phyloP scores from a whole-genome alignment of 2,113 vertebrate genomes.

The Plestiodon gilberti region DNA sequence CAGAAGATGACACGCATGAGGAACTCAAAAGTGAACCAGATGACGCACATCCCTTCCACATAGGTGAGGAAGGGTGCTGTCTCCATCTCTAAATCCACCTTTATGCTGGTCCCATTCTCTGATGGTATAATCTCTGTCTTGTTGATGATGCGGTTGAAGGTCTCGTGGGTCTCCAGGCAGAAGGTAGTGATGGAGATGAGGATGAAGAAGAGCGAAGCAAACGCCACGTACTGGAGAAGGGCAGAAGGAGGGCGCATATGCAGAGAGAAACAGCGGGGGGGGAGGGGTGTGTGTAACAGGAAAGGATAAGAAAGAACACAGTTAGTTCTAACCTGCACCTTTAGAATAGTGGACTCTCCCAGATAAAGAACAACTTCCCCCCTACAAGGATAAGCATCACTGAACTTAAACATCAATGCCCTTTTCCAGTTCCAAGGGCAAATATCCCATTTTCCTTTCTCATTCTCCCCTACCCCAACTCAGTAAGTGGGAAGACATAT shows the following conservation, averaged over 20 bases:
- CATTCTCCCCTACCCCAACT: background rate
- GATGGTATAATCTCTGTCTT: slow-evolving; percentile 84
- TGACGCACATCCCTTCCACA: slow-evolving; percentile 81
- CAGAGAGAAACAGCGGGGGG: background rate
- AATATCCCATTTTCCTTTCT: background rate
- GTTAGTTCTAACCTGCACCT: slow-evolving; percentile 54
- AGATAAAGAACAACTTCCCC: background rate
- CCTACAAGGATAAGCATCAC: no score
- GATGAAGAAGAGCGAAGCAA: slow-evolving; percentile 92
- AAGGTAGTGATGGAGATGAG: slow-evolving; percentile 98
- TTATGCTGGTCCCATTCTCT: slow-evolving; percentile 83
- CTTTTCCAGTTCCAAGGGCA: no score
- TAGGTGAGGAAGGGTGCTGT: slow-evolving; percentile 83
- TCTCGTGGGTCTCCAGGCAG: slow-evolving; percentile 98
- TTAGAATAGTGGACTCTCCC: background rate
- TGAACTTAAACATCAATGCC: background rate
- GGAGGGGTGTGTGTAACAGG: background rate
- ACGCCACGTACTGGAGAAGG: slow-evolving; percentile 87
- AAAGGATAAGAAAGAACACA: slow-evolving; percentile 56
- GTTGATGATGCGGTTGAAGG: slow-evolving; percentile 93
- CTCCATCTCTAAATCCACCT: slow-evolving; percentile 80
- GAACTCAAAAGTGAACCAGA: slow-evolving; percentile 86
- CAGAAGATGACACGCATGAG: slow-evolving; percentile 81
- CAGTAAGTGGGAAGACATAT: background rate
- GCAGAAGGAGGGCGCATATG: background rate